A percentile compares a stretch with the other conserved stretches of the same genome.
phyloP scores from a whole-genome alignment of 2,113 vertebrate species.

The Donacobius atricapilla region DNA sequence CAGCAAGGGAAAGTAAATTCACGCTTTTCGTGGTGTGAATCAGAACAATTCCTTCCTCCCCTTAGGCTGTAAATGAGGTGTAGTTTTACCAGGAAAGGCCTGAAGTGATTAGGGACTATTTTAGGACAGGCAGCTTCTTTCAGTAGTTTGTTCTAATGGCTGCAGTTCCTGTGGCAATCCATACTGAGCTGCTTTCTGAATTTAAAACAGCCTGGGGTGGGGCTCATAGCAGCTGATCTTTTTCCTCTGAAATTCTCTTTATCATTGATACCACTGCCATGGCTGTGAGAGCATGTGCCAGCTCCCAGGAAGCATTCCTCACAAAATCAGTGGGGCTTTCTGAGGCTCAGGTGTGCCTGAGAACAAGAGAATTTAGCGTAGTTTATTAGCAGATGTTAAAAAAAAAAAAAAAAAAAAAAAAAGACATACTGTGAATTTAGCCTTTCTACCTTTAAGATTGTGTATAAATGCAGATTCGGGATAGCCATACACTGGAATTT shows the following conservation, averaged over 20 bases:
- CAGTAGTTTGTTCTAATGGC: background rate
- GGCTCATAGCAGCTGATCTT: fast-evolving
- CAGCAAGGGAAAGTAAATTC: background rate
- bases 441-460: background rate
- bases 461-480: background rate
- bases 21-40: background rate
- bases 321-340: background rate
- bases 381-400: background rate
- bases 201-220: background rate
- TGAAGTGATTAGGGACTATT: background rate
- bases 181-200: background rate
- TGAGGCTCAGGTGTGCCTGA: background rate
- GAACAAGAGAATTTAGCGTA: background rate
- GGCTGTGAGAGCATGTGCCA: background rate
- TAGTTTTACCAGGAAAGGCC: background rate
- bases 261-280: background rate
- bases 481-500: background rate
- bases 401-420: background rate
- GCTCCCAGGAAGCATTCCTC: background rate
- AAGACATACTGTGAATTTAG: background rate
- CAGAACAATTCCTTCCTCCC: background rate
- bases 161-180: background rate
- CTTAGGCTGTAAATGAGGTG: background rate
- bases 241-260: background rate
- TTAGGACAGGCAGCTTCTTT: background rate